Conservation (phyloP, 1,140 invertebrate genomes). For the Portunus trituberculatus region DNA sequence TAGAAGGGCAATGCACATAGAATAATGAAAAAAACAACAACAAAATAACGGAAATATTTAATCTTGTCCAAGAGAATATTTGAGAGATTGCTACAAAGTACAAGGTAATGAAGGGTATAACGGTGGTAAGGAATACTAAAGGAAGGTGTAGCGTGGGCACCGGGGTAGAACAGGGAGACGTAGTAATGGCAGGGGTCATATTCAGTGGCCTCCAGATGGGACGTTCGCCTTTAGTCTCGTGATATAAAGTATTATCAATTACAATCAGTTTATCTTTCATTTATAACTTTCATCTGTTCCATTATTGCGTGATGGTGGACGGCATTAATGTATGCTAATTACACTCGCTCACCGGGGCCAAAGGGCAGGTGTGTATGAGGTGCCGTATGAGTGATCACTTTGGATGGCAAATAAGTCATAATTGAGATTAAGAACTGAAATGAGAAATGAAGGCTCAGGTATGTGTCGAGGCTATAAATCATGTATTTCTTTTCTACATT, state of each 20-base stretch:
- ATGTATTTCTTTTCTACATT: not conserved
- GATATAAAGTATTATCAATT: not conserved
- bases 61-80: too few relatives aligned
- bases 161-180: not conserved
- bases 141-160: not conserved
- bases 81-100: too few relatives aligned
- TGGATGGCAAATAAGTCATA: not conserved
- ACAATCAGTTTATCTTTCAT: slow-evolving; percentile 13
- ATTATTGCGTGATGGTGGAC: not conserved
- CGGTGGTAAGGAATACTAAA: not conserved
- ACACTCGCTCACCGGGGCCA: not conserved
- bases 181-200: not conserved
- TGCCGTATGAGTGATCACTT: not conserved
- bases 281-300: not conserved
- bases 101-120: not conserved
- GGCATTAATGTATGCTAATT: not conserved
- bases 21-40: too few relatives aligned
- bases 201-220: not conserved
- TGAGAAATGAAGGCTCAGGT: not conserved
- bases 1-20: too few relatives aligned
- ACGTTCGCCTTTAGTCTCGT: not conserved
- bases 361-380: not conserved
- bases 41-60: too few relatives aligned
- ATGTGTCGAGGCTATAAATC: not conserved
- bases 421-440: not conserved